Evolutionary conservation across 1,140 invertebrate genomes (phyloP).

Genomic region (Proales similis): DNA sequence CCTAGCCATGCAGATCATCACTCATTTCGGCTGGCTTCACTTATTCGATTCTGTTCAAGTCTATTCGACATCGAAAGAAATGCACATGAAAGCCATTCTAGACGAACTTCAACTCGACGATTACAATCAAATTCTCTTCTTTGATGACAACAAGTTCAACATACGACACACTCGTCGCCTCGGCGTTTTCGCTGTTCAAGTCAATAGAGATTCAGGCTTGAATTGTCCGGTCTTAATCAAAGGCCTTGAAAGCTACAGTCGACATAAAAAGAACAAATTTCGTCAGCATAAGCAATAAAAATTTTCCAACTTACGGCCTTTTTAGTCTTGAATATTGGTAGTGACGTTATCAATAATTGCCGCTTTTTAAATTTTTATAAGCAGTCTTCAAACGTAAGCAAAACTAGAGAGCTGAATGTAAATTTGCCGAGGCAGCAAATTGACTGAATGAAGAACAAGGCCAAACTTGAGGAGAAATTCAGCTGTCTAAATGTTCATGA

Average conservation of each 20-base stretch:
- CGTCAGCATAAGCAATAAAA: no score
- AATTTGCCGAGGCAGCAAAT: no score
- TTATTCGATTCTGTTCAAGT: conserved; percentile 35
- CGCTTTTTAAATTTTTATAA: no score
- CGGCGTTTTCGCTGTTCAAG: conserved; percentile 5
- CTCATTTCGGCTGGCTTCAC: conserved; percentile 7
- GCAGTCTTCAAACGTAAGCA: no score
- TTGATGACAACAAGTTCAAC: conserved; percentile 23
- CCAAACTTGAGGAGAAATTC: no score
- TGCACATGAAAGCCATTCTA: conserved; percentile 20
- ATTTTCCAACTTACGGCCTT: no score
- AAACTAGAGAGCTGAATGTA: no score
- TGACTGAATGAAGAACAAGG: no score
- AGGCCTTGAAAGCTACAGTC: conserved; percentile 32
- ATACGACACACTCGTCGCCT: not conserved
- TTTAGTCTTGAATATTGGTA: no score
- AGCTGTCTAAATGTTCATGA: no score
- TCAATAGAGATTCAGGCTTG: conserved; percentile 31
- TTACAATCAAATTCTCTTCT: conserved; percentile 24
- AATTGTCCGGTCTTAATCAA: conserved; percentile 7
- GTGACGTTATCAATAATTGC: no score
- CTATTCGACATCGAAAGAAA: conserved; percentile 23
- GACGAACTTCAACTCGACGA: conserved; percentile 14
- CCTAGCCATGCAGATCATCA: conserved; percentile 21
- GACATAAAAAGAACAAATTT: no score